Conservation (phyloP, 2,888 invertebrate species). For the Tachina lurida region DNA sequence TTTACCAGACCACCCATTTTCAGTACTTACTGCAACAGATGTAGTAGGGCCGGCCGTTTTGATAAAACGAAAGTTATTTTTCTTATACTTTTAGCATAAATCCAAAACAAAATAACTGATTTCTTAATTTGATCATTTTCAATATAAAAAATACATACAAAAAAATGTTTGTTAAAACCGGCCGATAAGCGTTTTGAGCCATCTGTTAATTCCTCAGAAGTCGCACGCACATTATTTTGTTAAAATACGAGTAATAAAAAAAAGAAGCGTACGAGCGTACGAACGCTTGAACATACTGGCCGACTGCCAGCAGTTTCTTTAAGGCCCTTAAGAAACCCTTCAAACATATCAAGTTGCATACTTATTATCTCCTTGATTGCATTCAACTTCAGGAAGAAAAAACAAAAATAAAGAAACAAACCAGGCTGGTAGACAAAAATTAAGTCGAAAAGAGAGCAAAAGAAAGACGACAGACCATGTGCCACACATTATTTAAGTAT, state of each 20-base stretch:
- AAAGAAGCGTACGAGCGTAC: slow-evolving; percentile 13
- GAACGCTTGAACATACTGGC: slow-evolving; percentile 39
- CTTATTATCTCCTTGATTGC: slow-evolving; percentile 46
- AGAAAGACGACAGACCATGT: slow-evolving; percentile 50
- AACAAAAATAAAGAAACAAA: neutral
- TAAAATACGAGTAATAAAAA: slow-evolving; percentile 3
- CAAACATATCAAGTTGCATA: slow-evolving; percentile 80
- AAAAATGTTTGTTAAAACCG: slow-evolving; percentile 37
- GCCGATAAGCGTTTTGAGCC: slow-evolving; percentile 64
- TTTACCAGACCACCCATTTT: slow-evolving; percentile 42
- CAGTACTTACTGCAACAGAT: slow-evolving; percentile 49
- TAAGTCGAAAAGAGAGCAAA: neutral
- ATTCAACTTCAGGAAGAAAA: neutral
- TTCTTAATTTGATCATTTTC: slow-evolving; percentile 49
- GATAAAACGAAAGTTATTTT: slow-evolving; percentile 47
- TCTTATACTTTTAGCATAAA: slow-evolving; percentile 8
- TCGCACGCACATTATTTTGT: slow-evolving; percentile 66
- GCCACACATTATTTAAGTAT: slow-evolving; percentile 55
- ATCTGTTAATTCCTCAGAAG: slow-evolving; percentile 69
- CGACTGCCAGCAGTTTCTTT: slow-evolving; percentile 26
- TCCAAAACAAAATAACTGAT: slow-evolving; percentile 44
- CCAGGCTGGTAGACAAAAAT: slow-evolving; percentile 9
- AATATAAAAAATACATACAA: slow-evolving; percentile 2
- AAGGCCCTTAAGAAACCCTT: slow-evolving; percentile 76
- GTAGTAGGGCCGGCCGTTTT: slow-evolving; percentile 48